Evolutionary conservation across 1,140 invertebrate species (phyloP).

Genomic region (Aethina tumida): DNA sequence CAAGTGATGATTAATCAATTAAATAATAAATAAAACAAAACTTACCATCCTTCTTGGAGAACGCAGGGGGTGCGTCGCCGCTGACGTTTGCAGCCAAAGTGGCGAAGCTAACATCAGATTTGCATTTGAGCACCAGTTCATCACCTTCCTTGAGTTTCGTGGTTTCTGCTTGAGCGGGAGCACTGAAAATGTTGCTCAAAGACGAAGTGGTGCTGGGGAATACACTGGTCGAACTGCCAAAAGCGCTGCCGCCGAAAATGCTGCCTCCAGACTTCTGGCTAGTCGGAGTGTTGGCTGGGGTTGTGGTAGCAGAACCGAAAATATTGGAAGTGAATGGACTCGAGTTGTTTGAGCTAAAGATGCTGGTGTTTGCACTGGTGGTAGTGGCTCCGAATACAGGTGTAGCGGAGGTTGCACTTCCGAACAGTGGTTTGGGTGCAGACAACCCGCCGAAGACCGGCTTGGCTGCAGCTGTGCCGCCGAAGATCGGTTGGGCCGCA

Average conservation of each 20-base stretch:
- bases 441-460: conserved; percentile 4
- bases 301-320: conserved; percentile 4
- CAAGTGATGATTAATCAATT: neutral
- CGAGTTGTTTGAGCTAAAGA: neutral
- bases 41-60: neutral
- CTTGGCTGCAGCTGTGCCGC: neutral
- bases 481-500: neutral
- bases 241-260: conserved; percentile 14
- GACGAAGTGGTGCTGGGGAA: neutral
- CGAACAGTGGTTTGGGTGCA: conserved; percentile 8
- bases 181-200: neutral
- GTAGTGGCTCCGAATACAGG: neutral
- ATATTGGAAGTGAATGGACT: neutral
- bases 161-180: conserved; percentile 12
- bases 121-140: conserved; percentile 22
- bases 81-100: conserved; percentile 22
- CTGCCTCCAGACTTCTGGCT: conserved; percentile 3
- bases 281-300: neutral
- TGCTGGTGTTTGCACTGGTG: neutral
- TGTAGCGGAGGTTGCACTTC: neutral
- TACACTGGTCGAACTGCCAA: conserved; percentile 11
- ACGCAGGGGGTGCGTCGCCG: conserved; percentile 10
- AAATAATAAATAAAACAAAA: conserved; percentile 1
- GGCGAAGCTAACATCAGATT: conserved; percentile 33
- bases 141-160: conserved; percentile 19